Percentiles rank a stretch among this genome's conserved stretches.
These are phyloP conservation scores for Tetranychus truncatus DNA, from an alignment of 2,888 invertebrate species.

Conservation along the genomic window DNA sequence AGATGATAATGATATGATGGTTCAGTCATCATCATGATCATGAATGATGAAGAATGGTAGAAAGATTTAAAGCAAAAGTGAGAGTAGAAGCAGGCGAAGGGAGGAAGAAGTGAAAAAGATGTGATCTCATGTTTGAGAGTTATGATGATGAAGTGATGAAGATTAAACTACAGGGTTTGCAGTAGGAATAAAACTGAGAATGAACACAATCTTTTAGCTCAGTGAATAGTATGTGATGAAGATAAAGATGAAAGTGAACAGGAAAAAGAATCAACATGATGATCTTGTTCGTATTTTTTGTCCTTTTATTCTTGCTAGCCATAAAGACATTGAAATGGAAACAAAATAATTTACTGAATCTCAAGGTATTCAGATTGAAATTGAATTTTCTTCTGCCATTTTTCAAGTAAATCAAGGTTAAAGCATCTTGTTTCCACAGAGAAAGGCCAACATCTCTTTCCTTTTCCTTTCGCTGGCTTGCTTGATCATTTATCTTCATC, in stretches of 20 bases:
- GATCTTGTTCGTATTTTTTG: not conserved
- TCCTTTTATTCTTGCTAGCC: not conserved
- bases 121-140: not conserved
- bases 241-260: not conserved
- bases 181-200: not conserved
- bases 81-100: not conserved
- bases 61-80: not conserved
- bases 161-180: not conserved
- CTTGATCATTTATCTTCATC: not conserved
- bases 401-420: not conserved
- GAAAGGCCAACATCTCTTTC: no score
- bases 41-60: not conserved
- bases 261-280: not conserved
- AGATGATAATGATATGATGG: not conserved
- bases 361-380: not conserved
- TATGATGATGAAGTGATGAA: not conserved
- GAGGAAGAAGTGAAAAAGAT: slow-evolving; percentile 7
- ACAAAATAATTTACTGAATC: not conserved
- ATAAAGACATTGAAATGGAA: not conserved
- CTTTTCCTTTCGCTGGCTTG: not conserved
- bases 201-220: not conserved
- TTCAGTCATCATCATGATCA: not conserved
- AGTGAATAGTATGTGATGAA: not conserved
- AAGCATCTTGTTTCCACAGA: no score
- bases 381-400: not conserved